Conservation (phyloP, 2,888 invertebrate species). For the Leucophora obtusa region DNA sequence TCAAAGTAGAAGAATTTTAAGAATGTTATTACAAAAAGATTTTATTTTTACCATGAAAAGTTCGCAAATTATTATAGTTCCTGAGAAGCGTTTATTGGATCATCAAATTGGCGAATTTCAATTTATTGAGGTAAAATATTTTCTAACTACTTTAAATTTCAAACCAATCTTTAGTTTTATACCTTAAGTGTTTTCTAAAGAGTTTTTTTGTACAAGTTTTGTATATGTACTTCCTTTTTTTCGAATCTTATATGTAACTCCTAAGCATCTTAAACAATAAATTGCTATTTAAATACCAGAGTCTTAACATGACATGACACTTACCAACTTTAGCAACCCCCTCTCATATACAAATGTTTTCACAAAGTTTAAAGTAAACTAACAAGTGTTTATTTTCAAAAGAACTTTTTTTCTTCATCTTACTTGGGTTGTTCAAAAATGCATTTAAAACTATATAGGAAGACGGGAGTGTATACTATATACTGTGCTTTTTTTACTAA, state of each 20-base stretch:
- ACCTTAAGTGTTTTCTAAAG: conserved; percentile 54
- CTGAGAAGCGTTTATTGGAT: no score
- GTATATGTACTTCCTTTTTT: conserved; percentile 5
- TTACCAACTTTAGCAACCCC: conserved; percentile 51
- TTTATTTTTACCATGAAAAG: no score
- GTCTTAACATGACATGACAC: conserved; percentile 64
- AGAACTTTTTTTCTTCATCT: conserved; percentile 64
- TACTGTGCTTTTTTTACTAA: conserved; percentile 27
- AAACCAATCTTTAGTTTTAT: conserved; percentile 39
- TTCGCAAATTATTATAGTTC: no score
- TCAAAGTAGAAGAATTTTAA: no score
- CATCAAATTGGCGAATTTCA: conserved; percentile 66
- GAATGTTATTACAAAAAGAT: no score
- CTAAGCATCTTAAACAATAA: conserved; percentile 58
- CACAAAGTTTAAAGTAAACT: conserved; percentile 59
- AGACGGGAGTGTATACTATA: conserved; percentile 27
- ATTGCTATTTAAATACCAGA: conserved; percentile 67
- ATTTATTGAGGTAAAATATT: conserved; percentile 67
- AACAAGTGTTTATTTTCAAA: conserved; percentile 67
- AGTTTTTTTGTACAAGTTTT: conserved; percentile 26
- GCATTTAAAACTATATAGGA: conserved; percentile 45
- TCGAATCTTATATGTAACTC: conserved; percentile 30
- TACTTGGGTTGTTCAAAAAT: conserved; percentile 59
- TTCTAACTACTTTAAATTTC: neutral
- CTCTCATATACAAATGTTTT: neutral